phyloP scores from a whole-genome alignment of 2,113 vertebrate species.

The Cnemophilus loriae region DNA sequence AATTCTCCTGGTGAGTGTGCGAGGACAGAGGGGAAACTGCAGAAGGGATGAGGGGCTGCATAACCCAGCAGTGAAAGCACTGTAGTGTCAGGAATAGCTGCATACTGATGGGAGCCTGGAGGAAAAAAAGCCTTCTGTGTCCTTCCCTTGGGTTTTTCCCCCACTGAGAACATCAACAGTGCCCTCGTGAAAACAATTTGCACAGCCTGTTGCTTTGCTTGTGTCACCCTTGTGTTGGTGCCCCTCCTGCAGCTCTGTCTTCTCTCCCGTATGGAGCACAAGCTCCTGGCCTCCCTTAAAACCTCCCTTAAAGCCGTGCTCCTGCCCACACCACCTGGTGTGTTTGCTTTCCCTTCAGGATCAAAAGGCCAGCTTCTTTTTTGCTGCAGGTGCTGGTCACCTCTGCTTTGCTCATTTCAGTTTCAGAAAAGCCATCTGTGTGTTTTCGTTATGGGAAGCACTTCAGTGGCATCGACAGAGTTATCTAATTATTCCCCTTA shows the following conservation, averaged over 20 bases:
- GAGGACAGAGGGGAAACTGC: not conserved
- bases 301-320: not conserved
- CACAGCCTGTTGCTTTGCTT: not conserved
- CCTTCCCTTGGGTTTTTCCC: not conserved
- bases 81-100: not conserved
- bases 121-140: not conserved
- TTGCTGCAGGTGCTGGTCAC: not conserved
- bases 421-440: not conserved
- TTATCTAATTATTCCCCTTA: not conserved
- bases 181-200: not conserved
- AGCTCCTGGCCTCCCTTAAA: not conserved
- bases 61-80: not conserved
- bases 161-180: not conserved
- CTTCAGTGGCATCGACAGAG: not conserved
- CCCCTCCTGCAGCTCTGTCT: accelerated
- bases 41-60: not conserved
- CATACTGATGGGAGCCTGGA: not conserved
- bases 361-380: not conserved
- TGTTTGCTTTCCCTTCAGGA: not conserved
- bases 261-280: not conserved
- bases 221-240: not conserved
- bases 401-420: not conserved
- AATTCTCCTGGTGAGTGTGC: not conserved
- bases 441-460: not conserved
- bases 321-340: not conserved